These are phyloP conservation scores for Gouania willdenowi DNA, from an alignment of 2,797 vertebrate genomes.

Conservation along the genomic window DNA sequence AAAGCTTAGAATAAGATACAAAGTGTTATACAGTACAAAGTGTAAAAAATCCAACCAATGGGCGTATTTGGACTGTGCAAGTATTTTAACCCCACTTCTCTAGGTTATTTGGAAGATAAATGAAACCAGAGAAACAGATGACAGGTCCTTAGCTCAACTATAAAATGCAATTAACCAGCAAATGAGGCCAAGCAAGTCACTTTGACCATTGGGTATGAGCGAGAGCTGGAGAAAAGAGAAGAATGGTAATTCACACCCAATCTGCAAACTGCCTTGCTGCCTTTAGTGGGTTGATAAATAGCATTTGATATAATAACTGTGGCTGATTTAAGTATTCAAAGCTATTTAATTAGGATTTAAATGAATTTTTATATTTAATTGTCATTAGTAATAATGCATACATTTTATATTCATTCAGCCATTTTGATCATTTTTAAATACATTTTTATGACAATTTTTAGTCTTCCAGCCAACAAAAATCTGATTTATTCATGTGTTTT, in stretches of 20 bases:
- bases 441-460: no score
- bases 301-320: constrained; percentile 63
- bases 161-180: constrained; percentile 93
- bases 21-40: no score
- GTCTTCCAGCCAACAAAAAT: no score
- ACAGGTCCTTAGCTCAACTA: constrained; percentile 84
- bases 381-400: background rate
- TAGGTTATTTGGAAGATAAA: constrained; percentile 82
- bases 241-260: constrained; percentile 68
- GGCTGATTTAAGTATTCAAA: constrained; percentile 54
- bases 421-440: no score
- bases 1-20: no score
- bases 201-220: constrained; percentile 82
- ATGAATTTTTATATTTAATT: constrained; percentile 1
- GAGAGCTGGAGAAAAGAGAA: constrained; percentile 74
- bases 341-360: constrained; percentile 40
- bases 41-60: constrained; percentile 31
- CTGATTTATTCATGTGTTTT: no score
- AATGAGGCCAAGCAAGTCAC: constrained; percentile 86
- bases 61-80: constrained; percentile 62
- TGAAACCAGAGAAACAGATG: constrained; percentile 80
- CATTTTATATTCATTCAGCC: background rate
- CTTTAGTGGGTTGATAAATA: constrained; percentile 57
- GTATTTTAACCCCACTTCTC: constrained; percentile 69
- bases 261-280: constrained; percentile 61